Base-by-base conservation (phyloP, 2,888 invertebrate genomes). In the Petrolisthes manimaculis region DNA sequence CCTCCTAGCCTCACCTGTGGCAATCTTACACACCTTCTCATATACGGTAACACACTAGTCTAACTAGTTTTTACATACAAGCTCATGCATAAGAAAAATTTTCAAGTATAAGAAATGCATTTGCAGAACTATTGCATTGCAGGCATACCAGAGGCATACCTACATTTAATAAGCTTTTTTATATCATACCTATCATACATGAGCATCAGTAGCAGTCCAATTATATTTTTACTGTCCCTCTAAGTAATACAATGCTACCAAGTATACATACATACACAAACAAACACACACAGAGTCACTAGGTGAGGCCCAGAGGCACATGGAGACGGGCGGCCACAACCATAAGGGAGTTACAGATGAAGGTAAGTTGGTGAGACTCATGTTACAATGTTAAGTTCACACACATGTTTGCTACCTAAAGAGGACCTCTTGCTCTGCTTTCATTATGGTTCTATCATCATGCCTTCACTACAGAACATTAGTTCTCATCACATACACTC, bases 291-390 rank as follows among this genome's bases (percentile, higher is more conserved):
- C 37, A 53, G 18, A 71, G 71, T 21, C 71, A 12, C 55, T 4
- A 81, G 67, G 67, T n/a, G 77, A 67, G 18, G 67, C 81, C 24
- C 6, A 14, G 51, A 24, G 67, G 61, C n/a, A 79, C 80, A 12
- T 14, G 67, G 71, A 71, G 71, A 71, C 71, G 71, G 71, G 71
- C 71, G 21, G 71, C 71, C 21, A 37, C 75, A 84, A 12, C 56
- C 24, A 18, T 56, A 24, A 51, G 56, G 56, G 84, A 88, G 81
- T 53, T 81, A 88, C 24, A 88, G 88, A 84, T 55, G 84, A 88
- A 88, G 55, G 84, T 80, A 88, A 88, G 88, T 84, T 84, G 84
- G 61, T 84, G 78, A 67, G 67, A 67, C 82, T 81, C 12, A 21
- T 84, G 88, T 80, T 84, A 74, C 79, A 79, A 53, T 55, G 88